Percentiles rank a stretch among this genome's conserved stretches.
phyloP scores from a whole-genome alignment of 2,888 invertebrate species.

The Drosophila mulleri region DNA sequence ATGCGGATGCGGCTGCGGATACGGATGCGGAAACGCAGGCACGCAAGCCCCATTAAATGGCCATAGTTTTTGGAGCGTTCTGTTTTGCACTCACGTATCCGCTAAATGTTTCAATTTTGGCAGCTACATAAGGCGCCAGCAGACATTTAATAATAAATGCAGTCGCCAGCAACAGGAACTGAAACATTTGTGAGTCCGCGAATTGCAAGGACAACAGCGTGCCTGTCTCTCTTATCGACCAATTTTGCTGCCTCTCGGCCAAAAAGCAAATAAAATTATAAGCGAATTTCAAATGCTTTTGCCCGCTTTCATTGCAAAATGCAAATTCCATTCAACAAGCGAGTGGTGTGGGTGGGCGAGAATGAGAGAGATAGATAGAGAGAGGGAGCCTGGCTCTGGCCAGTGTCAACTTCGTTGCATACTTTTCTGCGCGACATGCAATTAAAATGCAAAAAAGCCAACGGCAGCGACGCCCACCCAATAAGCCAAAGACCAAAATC shows the following conservation, averaged over 20 bases:
- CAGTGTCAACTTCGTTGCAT: constrained; percentile 67
- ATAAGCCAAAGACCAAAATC: constrained; percentile 71
- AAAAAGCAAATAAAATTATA: constrained; percentile 74
- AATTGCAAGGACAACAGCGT: constrained; percentile 48
- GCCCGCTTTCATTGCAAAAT: constrained; percentile 66
- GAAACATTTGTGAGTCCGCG: constrained; percentile 28
- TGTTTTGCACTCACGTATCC: constrained; percentile 59
- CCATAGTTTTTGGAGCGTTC: constrained; percentile 19
- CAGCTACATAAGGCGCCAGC: constrained; percentile 63
- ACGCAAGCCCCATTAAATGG: constrained; percentile 52
- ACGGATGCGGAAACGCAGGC: constrained; percentile 56
- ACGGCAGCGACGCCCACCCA: constrained; percentile 37
- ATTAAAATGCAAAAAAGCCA: constrained; percentile 81
- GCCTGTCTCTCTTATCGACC: constrained; percentile 27
- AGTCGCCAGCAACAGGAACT: constrained; percentile 34
- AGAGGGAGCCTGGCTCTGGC: constrained; percentile 3
- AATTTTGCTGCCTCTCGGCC: constrained; percentile 47
- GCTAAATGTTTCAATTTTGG: constrained; percentile 77
- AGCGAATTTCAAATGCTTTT: constrained; percentile 72
- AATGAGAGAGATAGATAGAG: background rate
- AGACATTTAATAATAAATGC: constrained; percentile 72
- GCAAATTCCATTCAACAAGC: constrained; percentile 71
- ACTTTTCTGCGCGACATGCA: constrained; percentile 75
- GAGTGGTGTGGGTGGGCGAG: too few species aligned
- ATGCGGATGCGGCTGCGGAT: constrained; percentile 49